Percentiles rank a stretch among this genome's conserved stretches.
phyloP scores from a whole-genome alignment of 2,113 vertebrate genomes.

The Garra rufa region DNA sequence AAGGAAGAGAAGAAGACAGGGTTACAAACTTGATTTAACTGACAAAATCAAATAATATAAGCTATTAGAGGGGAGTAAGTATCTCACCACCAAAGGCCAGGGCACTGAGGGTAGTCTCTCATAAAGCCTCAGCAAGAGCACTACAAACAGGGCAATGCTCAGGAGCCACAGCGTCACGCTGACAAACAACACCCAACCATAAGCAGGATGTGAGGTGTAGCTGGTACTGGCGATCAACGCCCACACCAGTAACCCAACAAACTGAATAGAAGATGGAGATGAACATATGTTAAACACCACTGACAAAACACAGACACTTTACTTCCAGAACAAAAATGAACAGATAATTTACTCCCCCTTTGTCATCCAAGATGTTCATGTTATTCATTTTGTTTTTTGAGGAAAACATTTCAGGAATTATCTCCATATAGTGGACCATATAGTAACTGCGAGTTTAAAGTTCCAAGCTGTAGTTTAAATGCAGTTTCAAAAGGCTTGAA shows the following conservation, averaged over 20 bases:
- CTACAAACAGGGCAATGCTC: slow-evolving; percentile 81
- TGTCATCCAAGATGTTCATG: too few species aligned
- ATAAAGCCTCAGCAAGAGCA: slow-evolving; percentile 78
- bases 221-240: slow-evolving; percentile 78
- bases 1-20: not conserved
- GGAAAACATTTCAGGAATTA: too few species aligned
- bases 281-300: not conserved
- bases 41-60: not conserved
- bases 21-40: not conserved
- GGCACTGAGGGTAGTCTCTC: slow-evolving; percentile 75
- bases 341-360: too few species aligned
- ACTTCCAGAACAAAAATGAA: too few species aligned
- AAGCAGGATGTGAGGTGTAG: slow-evolving; percentile 61
- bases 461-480: too few species aligned
- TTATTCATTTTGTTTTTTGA: too few species aligned
- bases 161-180: slow-evolving; percentile 87
- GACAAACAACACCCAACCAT: slow-evolving; percentile 94
- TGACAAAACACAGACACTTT: not conserved
- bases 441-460: too few species aligned
- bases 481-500: too few species aligned
- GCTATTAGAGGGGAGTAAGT: not conserved
- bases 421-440: too few species aligned
- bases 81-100: slow-evolving; percentile 85
- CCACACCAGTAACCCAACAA: slow-evolving; percentile 89
- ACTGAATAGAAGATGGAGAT: slow-evolving; percentile 66